Evolutionary conservation across 2,888 invertebrate genomes (phyloP).

Genomic region (Prosapia bicincta): DNA sequence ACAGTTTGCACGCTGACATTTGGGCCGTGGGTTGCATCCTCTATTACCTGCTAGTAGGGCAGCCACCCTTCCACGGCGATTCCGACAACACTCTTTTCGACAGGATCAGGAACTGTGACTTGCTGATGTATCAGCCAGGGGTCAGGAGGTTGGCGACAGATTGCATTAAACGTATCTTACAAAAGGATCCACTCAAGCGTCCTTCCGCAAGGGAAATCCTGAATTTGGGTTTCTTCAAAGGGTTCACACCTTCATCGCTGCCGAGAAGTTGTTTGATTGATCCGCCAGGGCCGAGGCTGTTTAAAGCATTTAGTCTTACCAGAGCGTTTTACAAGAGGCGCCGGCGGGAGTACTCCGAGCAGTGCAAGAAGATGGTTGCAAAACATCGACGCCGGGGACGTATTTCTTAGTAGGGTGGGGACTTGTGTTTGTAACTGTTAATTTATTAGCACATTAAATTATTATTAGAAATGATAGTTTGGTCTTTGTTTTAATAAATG

Average conservation of each 20-base stretch:
- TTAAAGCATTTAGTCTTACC: neutral
- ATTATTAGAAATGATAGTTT: too few relatives aligned
- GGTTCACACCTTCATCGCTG: neutral
- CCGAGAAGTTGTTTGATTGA: neutral
- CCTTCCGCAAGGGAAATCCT: neutral
- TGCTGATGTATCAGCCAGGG: neutral
- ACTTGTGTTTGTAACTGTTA: too few relatives aligned
- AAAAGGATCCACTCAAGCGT: neutral
- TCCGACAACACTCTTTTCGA: neutral
- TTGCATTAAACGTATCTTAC: conserved; percentile 1
- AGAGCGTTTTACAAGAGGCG: too few relatives aligned
- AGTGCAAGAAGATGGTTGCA: too few relatives aligned
- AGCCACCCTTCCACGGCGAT: neutral
- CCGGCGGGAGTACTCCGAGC: too few relatives aligned
- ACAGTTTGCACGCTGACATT: conserved; percentile 7
- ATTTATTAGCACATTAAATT: too few relatives aligned
- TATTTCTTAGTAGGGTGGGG: too few relatives aligned
- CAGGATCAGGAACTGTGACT: neutral
- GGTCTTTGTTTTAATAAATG: too few relatives aligned
- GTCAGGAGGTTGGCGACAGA: neutral
- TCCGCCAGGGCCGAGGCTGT: neutral
- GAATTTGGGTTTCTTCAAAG: neutral
- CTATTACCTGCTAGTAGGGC: neutral
- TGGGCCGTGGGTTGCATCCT: conserved; percentile 13
- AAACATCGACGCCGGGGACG: too few relatives aligned